Evolutionary conservation across 2,113 vertebrate genomes (phyloP).

Genomic region (Gobius niger): DNA sequence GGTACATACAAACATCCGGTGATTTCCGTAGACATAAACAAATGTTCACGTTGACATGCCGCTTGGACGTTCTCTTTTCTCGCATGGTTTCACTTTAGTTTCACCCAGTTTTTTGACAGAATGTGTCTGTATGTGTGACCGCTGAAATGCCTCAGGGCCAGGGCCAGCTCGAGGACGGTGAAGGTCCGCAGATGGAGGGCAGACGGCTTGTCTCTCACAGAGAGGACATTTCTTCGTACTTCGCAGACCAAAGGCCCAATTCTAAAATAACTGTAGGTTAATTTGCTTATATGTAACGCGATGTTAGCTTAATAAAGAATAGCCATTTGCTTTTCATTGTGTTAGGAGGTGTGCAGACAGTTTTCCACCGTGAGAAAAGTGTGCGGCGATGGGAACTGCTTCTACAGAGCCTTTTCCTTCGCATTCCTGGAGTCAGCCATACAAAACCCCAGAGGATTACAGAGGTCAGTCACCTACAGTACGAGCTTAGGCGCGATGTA

Average conservation of each 20-base stretch:
- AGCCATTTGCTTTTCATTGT: constrained; percentile 15
- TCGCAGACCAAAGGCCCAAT: constrained; percentile 67
- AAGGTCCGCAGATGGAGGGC: constrained; percentile 59
- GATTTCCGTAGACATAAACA: constrained; percentile 27
- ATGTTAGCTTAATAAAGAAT: background rate
- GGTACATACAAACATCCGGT: constrained; percentile 66
- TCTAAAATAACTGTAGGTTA: constrained; percentile 71
- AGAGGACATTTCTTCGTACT: constrained; percentile 77
- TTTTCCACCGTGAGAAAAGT: constrained; percentile 80
- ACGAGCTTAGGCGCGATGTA: background rate
- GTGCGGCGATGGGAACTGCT: constrained; percentile 85
- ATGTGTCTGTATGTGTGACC: background rate
- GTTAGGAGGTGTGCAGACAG: constrained; percentile 76
- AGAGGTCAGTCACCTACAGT: constrained; percentile 70
- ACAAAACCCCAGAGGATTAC: constrained; percentile 68
- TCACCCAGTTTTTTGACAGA: background rate
- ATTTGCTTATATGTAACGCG: background rate
- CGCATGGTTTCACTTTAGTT: background rate
- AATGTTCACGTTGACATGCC: constrained; percentile 18
- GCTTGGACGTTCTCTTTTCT: constrained; percentile 14
- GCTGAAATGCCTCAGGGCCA: background rate
- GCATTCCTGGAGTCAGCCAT: constrained; percentile 78
- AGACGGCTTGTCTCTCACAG: constrained; percentile 71
- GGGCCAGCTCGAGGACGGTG: background rate
- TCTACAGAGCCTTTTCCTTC: constrained; percentile 84